Evolutionary conservation across 2,797 vertebrate genomes (phyloP).

Genomic region (Helarctos malayanus): DNA sequence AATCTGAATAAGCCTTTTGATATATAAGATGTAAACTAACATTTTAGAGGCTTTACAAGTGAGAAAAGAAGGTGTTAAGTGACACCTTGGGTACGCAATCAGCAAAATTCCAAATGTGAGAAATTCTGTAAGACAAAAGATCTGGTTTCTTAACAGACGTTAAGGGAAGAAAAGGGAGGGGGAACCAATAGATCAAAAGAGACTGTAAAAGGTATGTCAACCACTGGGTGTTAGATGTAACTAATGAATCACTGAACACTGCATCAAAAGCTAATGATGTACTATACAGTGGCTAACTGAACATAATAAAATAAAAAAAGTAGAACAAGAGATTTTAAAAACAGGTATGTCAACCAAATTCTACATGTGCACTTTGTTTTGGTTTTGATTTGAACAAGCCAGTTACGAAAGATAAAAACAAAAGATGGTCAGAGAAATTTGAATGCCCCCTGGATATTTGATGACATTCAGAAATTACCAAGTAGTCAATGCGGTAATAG

Average conservation of each 20-base stretch:
- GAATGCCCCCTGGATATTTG: neutral
- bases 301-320: too few relatives aligned
- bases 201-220: neutral
- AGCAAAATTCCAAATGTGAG: constrained; percentile 58
- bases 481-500: neutral
- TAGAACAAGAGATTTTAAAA: neutral
- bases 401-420: neutral
- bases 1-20: neutral
- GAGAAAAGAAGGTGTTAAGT: neutral
- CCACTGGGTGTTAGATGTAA: neutral
- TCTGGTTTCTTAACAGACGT: neutral
- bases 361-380: neutral
- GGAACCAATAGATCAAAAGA: neutral
- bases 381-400: constrained; percentile 4
- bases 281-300: too few relatives aligned
- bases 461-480: neutral
- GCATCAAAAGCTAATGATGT: too few relatives aligned
- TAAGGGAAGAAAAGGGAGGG: neutral
- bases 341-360: neutral
- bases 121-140: constrained; percentile 21
- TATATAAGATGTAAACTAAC: neutral
- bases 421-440: neutral
- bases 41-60: neutral
- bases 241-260: too few relatives aligned
- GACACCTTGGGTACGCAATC: neutral